These are phyloP conservation scores for Heliothis subflexa DNA, from an alignment of 1,140 invertebrate genomes.

Conservation along the genomic window DNA sequence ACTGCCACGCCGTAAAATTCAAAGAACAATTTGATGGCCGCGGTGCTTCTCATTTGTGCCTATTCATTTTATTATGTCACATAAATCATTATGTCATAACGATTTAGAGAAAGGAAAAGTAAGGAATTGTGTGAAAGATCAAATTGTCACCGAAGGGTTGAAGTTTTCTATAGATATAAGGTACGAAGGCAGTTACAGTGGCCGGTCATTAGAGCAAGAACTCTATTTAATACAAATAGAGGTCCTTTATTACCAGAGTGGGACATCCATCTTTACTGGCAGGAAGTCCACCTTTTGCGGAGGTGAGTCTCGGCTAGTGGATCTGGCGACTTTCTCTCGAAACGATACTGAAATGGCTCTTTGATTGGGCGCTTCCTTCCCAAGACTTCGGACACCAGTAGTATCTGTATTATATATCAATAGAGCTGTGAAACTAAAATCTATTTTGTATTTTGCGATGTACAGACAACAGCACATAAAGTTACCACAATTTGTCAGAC, in stretches of 20 bases:
- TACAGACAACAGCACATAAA: too few species aligned
- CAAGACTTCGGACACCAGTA: background rate
- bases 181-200: too few species aligned
- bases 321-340: background rate
- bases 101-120: background rate
- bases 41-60: too few species aligned
- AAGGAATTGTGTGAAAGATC: background rate
- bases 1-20: too few species aligned
- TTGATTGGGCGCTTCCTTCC: slow-evolving; percentile 13
- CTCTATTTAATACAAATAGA: too few species aligned
- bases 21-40: too few species aligned
- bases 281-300: background rate
- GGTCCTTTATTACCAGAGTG: too few species aligned
- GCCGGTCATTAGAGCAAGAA: too few species aligned
- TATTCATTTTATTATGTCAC: background rate
- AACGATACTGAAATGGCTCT: background rate
- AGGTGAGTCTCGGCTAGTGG: background rate
- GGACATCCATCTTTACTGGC: background rate
- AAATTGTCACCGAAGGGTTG: background rate
- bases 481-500: too few species aligned
- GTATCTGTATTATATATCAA: background rate
- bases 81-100: background rate
- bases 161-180: too few species aligned
- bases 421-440: too few species aligned
- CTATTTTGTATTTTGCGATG: too few species aligned